A percentile compares a stretch with the other conserved stretches of the same genome.
phyloP scores from a whole-genome alignment of 2,113 vertebrate species.

The Limnothrissa miodon region DNA sequence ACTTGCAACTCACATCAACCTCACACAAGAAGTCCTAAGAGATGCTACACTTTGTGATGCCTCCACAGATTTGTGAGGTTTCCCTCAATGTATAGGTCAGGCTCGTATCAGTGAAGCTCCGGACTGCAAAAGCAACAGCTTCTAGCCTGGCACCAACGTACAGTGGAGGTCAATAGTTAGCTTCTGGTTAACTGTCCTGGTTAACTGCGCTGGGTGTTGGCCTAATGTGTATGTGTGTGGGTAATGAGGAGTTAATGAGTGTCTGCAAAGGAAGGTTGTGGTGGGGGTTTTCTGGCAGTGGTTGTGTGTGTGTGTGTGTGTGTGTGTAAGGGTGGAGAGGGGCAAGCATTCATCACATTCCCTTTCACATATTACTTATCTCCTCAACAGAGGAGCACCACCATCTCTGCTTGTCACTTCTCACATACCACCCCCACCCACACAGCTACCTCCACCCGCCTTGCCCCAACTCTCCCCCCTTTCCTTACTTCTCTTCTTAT shows the following conservation, averaged over 20 bases:
- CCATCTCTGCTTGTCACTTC: not conserved
- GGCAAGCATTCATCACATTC: not conserved
- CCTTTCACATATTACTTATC: not conserved
- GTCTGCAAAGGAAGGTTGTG: not conserved
- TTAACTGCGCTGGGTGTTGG: constrained; percentile 10
- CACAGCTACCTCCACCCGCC: not conserved
- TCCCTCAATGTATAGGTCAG: not conserved
- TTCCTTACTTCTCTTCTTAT: too few species aligned
- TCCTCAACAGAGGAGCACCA: not conserved
- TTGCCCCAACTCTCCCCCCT: too few species aligned
- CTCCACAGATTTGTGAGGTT: not conserved
- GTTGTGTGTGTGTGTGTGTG: not conserved
- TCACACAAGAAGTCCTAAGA: not conserved
- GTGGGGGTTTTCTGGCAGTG: not conserved
- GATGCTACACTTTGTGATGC: not conserved
- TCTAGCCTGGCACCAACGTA: not conserved
- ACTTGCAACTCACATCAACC: not conserved
- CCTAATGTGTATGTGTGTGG: constrained; percentile 35
- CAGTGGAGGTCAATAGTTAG: not conserved
- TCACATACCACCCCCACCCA: constrained; percentile 13
- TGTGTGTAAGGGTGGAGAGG: not conserved
- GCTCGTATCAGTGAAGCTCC: not conserved
- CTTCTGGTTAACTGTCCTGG: not conserved
- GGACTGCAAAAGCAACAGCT: not conserved
- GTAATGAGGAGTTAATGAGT: constrained; percentile 24